Evolutionary conservation across 2,797 vertebrate species (phyloP).

Genomic region (Cirrhinus mrigala): DNA sequence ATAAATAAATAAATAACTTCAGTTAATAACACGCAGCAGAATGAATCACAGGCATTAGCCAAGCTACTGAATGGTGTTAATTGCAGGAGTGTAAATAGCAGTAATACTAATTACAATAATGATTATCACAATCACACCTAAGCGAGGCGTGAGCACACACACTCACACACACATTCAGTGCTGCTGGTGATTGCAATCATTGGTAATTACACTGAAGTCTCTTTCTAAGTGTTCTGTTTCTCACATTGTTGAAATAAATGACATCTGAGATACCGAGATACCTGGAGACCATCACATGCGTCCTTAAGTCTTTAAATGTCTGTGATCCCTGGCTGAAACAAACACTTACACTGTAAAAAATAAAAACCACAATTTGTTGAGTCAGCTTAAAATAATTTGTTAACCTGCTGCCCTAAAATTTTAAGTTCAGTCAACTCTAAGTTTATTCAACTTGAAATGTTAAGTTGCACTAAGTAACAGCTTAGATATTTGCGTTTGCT

Average conservation of each 20-base stretch:
- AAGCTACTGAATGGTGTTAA: constrained; percentile 45
- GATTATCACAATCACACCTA: constrained; percentile 82
- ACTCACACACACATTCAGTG: constrained; percentile 17
- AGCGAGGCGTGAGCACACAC: constrained; percentile 66
- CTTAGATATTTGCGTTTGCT: too few relatives aligned
- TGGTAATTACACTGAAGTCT: constrained; percentile 70
- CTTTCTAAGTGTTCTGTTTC: constrained; percentile 45
- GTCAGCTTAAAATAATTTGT: too few relatives aligned
- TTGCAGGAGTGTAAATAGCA: constrained; percentile 66
- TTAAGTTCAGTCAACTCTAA: too few relatives aligned
- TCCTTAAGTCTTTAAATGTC: background rate
- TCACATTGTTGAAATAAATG: constrained; percentile 8
- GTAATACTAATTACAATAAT: constrained; percentile 74
- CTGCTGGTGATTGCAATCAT: constrained; percentile 81
- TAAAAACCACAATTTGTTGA: too few relatives aligned
- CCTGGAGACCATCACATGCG: background rate
- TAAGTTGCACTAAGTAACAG: too few relatives aligned
- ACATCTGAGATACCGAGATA: constrained; percentile 26
- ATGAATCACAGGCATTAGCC: background rate
- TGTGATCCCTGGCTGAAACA: too few relatives aligned
- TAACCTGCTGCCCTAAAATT: too few relatives aligned
- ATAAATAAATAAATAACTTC: background rate
- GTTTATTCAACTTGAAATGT: too few relatives aligned
- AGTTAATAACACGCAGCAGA: constrained; percentile 1
- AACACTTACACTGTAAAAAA: too few relatives aligned